A percentile compares a stretch with the other conserved stretches of the same genome.
phyloP scores from a whole-genome alignment of 2,888 invertebrate genomes.

The Pristionchus fissidentatus region DNA sequence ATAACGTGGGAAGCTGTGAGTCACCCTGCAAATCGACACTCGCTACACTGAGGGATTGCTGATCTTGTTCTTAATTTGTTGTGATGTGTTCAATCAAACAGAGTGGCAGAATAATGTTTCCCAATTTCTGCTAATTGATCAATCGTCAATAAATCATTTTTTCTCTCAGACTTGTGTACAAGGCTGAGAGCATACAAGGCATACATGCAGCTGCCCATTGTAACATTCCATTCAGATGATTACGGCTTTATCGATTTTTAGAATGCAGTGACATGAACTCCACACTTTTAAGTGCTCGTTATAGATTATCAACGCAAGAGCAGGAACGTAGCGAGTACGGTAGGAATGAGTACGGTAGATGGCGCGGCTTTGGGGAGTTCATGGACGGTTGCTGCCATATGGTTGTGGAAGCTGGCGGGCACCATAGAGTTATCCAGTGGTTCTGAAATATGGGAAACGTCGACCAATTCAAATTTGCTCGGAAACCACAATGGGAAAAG shows the following conservation, averaged over 20 bases:
- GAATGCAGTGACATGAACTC: too few relatives aligned
- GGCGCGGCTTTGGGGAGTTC: background rate
- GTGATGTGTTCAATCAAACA: too few relatives aligned
- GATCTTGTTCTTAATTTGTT: too few relatives aligned
- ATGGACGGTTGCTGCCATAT: background rate
- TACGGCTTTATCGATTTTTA: too few relatives aligned
- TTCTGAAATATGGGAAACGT: slow-evolving; percentile 3
- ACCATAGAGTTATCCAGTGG: slow-evolving; percentile 13
- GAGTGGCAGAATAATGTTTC: too few relatives aligned
- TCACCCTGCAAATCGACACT: background rate
- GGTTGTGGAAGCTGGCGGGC: background rate
- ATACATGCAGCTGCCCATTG: too few relatives aligned
- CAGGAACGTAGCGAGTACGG: slow-evolving; percentile 15
- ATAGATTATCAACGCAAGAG: slow-evolving; percentile 17
- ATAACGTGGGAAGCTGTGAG: background rate
- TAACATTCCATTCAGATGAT: too few relatives aligned
- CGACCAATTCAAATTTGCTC: background rate
- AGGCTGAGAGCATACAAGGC: too few relatives aligned
- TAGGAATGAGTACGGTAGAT: slow-evolving; percentile 11
- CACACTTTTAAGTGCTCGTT: too few relatives aligned
- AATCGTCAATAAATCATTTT: too few relatives aligned
- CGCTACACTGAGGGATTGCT: background rate
- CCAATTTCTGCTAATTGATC: too few relatives aligned
- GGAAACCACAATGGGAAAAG: background rate
- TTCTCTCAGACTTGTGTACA: too few relatives aligned